Conservation (phyloP, 2,797 vertebrate species). For the Chrysocyon brachyurus region DNA sequence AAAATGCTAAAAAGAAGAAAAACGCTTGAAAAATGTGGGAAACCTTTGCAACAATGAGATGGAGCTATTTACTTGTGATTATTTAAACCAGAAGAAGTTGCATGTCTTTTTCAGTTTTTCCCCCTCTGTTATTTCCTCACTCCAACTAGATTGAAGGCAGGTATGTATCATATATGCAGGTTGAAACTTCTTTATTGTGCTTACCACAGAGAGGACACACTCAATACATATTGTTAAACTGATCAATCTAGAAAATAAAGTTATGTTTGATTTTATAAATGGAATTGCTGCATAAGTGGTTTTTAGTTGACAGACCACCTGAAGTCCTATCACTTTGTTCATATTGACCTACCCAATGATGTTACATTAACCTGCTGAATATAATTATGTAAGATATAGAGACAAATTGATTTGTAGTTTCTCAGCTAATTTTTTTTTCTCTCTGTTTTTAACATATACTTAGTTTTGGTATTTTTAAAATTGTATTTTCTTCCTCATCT, state of each 20-base stretch:
- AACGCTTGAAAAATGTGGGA: neutral
- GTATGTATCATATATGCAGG: neutral
- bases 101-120: neutral
- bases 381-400: neutral
- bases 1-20: neutral
- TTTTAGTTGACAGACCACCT: neutral
- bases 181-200: neutral
- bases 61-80: neutral
- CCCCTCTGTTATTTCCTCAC: neutral
- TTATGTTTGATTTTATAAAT: neutral
- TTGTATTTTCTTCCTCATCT: neutral
- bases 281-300: neutral
- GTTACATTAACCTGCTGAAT: conserved; percentile 20
- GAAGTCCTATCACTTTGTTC: neutral
- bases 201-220: neutral
- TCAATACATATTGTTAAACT: conserved; percentile 29
- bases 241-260: neutral
- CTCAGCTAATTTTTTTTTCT: neutral
- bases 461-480: neutral
- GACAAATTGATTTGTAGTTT: conserved; percentile 25
- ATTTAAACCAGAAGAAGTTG: neutral
- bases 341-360: neutral
- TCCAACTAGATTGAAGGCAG: neutral
- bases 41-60: neutral
- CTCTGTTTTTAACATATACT: conserved; percentile 1